Evolutionary conservation across 92 coral and sea anemone species (phyloP).

Genomic region (Micromussa lordhowensis): DNA sequence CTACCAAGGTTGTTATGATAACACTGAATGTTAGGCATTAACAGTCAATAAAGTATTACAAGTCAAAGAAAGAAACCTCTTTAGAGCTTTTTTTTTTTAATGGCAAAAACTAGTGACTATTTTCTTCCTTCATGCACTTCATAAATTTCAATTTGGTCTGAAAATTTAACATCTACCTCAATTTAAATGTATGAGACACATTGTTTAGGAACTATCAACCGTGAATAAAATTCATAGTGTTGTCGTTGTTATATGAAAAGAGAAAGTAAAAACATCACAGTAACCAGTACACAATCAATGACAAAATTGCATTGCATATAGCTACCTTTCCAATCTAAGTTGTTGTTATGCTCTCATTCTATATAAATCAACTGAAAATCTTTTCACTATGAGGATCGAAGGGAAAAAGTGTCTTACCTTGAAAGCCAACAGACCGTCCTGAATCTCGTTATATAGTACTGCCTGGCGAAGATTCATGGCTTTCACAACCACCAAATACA

Average conservation of each 20-base stretch:
- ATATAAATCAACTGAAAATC: not conserved
- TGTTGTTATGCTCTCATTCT: not conserved
- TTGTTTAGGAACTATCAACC: not conserved
- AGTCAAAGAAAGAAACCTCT: not conserved
- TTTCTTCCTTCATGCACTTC: not conserved
- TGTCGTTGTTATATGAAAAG: not conserved
- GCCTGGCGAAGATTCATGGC: not conserved
- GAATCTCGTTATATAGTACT: not conserved
- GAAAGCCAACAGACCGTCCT: not conserved
- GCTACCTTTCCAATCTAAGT: not conserved
- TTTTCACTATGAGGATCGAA: not conserved
- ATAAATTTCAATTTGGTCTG: not conserved
- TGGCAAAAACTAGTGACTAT: not conserved
- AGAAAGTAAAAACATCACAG: not conserved
- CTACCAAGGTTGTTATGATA: not conserved
- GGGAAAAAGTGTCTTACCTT: not conserved
- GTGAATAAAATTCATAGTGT: not conserved
- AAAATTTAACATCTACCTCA: not conserved
- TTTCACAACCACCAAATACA: not conserved
- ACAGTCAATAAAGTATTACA: not conserved
- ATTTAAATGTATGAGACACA: not conserved
- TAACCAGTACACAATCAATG: not conserved
- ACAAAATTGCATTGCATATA: not conserved
- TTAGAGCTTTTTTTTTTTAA: not conserved
- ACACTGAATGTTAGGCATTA: not conserved